Evolutionary conservation across 2,888 invertebrate genomes (phyloP), one percentile per base, ranked within the genome.

Genomic region (Heliconius aoede): DNA sequence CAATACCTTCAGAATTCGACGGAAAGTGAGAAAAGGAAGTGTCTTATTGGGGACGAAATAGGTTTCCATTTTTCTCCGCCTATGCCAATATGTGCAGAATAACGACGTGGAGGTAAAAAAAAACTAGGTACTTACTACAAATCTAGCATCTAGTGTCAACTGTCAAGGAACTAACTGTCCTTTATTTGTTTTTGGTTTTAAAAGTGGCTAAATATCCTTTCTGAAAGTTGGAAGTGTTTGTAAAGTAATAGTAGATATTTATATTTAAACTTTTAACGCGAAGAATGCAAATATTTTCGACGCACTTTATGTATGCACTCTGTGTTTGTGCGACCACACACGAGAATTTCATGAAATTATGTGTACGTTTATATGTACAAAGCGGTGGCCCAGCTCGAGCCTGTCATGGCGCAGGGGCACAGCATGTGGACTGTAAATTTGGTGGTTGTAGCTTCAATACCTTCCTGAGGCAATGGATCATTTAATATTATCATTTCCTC

Each of bases 241-340:
- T 65, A 40, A 65, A 65, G 36, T 36, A 24, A 36, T 36, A 15
- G 24, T 24, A 30, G 8, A 30, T 8, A 36, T 24, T 36, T n/a
- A 36, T 24, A 24, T 40, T 65, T 65, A 24, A 24, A 36, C 8
- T n/a, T 36, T 65, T 36, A 13, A 15, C 18, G 24, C 24, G 36
- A 40, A 65, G 65, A 36, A 36, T 24, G 36, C 36, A 65, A 65
- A 65, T 65, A 65, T 65, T 36, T 5, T 65, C 36, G 24, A 65
- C 1, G 2, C 7, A 15, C 61, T 61, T 2, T 13, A 65, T 65
- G 18, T n/a, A 55, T 55, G 36, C 65, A 65, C 36, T 24, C 36
- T 40, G 36, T 24, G 40, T 24, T 24, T 40, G 65, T 36, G 36
- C 13, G 65, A 40, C 65, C 65, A 65, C 65, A 18, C 36, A 65